Evolutionary conservation across 2,797 vertebrate species (phyloP).

Genomic region (Lindbergichthys nudifrons): DNA sequence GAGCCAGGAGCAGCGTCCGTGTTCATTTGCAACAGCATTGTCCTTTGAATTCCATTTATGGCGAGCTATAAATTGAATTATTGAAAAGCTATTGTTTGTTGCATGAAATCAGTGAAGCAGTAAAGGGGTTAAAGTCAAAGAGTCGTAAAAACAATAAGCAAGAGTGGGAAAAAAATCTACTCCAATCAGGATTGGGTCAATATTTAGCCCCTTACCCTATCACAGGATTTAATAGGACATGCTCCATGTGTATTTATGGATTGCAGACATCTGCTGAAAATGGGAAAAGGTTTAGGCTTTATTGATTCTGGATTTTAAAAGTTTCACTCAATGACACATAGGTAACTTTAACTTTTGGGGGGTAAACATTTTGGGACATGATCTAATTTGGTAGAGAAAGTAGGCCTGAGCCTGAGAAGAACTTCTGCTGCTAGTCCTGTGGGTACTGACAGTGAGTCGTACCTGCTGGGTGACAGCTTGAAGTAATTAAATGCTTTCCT

Average conservation of each 20-base stretch:
- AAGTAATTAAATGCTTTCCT: slow-evolving; percentile 32
- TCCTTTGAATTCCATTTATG: slow-evolving; percentile 83
- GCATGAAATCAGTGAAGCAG: slow-evolving; percentile 80
- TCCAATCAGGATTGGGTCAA: slow-evolving; percentile 81
- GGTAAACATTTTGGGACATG: slow-evolving; percentile 66
- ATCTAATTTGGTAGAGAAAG: slow-evolving; percentile 73
- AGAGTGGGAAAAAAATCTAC: slow-evolving; percentile 77
- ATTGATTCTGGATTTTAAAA: slow-evolving; percentile 74
- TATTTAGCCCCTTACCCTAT: slow-evolving; percentile 76
- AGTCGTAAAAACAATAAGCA: slow-evolving; percentile 83
- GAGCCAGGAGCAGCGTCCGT: slow-evolving; percentile 65
- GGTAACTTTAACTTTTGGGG: slow-evolving; percentile 63
- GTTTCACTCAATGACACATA: slow-evolving; percentile 67
- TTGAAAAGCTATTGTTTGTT: slow-evolving; percentile 84
- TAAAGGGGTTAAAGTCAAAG: slow-evolving; percentile 83
- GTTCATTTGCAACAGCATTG: slow-evolving; percentile 76
- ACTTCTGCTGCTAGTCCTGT: slow-evolving; percentile 43
- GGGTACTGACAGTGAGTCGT: slow-evolving; percentile 50
- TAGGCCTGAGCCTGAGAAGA: slow-evolving; percentile 62
- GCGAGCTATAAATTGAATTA: slow-evolving; percentile 83
- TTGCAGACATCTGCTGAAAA: slow-evolving; percentile 77
- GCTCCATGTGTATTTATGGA: slow-evolving; percentile 84
- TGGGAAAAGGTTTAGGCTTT: slow-evolving; percentile 68
- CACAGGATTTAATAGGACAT: slow-evolving; percentile 83
- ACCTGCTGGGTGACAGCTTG: slow-evolving; percentile 39